A percentile compares a stretch with the other conserved stretches of the same genome.
phyloP scores from a whole-genome alignment of 2,888 invertebrate species.

The Eupithecia inturbata region DNA sequence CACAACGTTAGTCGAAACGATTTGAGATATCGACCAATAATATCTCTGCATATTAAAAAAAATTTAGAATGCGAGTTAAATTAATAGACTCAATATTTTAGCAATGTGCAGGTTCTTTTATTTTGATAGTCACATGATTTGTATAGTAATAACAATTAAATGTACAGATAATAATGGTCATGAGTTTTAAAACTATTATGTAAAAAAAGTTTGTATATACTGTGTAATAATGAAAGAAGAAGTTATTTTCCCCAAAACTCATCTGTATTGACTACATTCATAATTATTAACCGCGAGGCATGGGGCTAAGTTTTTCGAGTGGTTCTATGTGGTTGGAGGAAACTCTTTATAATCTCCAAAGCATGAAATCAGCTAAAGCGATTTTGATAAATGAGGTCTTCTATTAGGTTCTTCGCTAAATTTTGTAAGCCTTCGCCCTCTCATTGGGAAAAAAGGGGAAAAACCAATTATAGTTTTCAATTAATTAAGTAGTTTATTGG shows the following conservation, averaged over 20 bases:
- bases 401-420: neutral
- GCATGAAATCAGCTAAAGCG: neutral
- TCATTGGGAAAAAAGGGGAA: neutral
- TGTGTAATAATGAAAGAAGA: neutral
- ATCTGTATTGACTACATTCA: neutral
- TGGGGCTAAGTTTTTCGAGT: too few species aligned
- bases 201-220: too few species aligned
- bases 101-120: constrained; percentile 42
- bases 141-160: constrained; percentile 26
- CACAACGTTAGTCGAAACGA: constrained; percentile 49
- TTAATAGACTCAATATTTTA: constrained; percentile 47
- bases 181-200: neutral
- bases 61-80: constrained; percentile 45
- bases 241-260: neutral
- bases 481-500: neutral
- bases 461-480: neutral
- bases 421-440: neutral
- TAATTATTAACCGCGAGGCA: neutral
- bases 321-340: neutral
- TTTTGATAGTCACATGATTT: constrained; percentile 40
- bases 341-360: neutral
- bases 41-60: constrained; percentile 53
- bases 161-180: constrained; percentile 3
- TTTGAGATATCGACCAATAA: constrained; percentile 58
- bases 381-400: neutral